Conservation (phyloP, 2,113 vertebrate genomes). For the Martes martes region DNA sequence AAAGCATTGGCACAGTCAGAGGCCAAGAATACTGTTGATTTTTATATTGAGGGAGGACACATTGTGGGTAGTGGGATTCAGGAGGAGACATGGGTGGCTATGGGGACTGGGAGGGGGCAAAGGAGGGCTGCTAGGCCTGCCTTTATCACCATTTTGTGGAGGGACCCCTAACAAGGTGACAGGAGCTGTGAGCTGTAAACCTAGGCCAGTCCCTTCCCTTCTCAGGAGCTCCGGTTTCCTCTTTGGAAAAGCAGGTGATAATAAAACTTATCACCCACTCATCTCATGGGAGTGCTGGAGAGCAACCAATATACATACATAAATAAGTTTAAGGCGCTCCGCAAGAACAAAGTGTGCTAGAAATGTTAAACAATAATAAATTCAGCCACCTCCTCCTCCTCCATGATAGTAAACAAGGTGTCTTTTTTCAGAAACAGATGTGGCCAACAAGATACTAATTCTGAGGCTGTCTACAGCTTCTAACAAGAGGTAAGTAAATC, state of each 20-base stretch:
- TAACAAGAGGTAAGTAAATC: constrained; percentile 47
- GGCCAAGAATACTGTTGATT: neutral
- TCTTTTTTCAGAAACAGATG: constrained; percentile 29
- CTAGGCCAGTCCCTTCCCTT: neutral
- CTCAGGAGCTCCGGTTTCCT: neutral
- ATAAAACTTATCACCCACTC: constrained; percentile 66
- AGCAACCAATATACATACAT: constrained; percentile 14
- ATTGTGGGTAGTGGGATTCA: neutral
- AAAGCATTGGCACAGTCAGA: neutral
- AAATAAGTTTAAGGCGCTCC: constrained; percentile 49
- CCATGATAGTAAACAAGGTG: constrained; percentile 39
- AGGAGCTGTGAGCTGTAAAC: neutral
- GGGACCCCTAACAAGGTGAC: neutral
- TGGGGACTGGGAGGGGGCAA: neutral
- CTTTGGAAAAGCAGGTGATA: constrained; percentile 41
- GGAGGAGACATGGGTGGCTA: neutral
- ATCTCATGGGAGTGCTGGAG: constrained; percentile 49
- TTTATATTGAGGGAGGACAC: neutral
- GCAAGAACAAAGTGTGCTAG: constrained; percentile 55
- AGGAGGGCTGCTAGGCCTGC: neutral
- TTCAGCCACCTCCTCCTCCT: constrained; percentile 1
- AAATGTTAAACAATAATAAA: constrained; percentile 45
- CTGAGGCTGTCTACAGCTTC: neutral
- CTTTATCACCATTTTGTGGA: neutral
- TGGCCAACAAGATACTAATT: constrained; percentile 25